These are phyloP conservation scores for Passer montanus DNA, from an alignment of 2,113 vertebrate species.

Conservation along the genomic window DNA sequence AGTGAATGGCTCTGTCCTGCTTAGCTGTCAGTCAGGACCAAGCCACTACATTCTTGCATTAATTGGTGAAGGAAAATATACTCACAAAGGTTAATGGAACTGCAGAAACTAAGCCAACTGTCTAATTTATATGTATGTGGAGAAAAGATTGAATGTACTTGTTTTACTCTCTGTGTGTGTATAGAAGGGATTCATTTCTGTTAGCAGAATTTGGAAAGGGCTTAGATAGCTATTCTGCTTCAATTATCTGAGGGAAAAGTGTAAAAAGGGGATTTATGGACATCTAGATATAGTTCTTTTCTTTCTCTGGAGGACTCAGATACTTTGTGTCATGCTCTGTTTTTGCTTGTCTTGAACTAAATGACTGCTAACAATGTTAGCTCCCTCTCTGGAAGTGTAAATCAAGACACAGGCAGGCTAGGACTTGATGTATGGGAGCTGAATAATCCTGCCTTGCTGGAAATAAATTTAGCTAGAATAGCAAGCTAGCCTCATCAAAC, in stretches of 20 bases:
- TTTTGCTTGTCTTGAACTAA: neutral
- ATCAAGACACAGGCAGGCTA: neutral
- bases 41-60: neutral
- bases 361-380: neutral
- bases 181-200: neutral
- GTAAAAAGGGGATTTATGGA: neutral
- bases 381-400: neutral
- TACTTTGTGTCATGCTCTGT: neutral
- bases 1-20: neutral
- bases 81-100: constrained; percentile 29
- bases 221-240: neutral
- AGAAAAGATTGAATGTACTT: neutral
- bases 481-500: neutral
- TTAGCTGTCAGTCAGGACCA: neutral
- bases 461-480: neutral
- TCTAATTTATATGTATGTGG: neutral
- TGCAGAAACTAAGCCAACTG: neutral
- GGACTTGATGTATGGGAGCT: neutral
- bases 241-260: neutral
- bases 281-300: neutral
- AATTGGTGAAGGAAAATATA: neutral
- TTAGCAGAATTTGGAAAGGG: neutral
- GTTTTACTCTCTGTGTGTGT: neutral
- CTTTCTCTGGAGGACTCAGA: neutral
- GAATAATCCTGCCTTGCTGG: neutral